These are phyloP conservation scores for Brachirus orientalis DNA, from an alignment of 2,113 vertebrate genomes.

Conservation along the genomic window DNA sequence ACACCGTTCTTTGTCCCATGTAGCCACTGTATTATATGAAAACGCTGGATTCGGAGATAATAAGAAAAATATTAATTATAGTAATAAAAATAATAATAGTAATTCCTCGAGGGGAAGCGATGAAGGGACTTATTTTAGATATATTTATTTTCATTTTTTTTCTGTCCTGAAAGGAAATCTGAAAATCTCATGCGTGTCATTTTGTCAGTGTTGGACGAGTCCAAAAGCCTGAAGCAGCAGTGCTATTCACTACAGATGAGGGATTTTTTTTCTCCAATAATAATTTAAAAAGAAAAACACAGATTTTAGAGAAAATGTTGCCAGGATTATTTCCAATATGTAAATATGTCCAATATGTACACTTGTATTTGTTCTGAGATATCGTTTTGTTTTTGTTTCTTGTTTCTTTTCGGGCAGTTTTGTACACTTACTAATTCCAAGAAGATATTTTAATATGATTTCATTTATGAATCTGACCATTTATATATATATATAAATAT, in stretches of 20 bases:
- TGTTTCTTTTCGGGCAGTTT: constrained; percentile 89
- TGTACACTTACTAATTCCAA: constrained; percentile 92
- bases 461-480: constrained; percentile 92
- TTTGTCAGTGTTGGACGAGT: no score
- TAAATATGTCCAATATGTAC: constrained; percentile 97
- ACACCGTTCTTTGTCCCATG: constrained; percentile 56
- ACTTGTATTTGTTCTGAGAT: constrained; percentile 89
- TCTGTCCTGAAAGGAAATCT: constrained; percentile 71
- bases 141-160: constrained; percentile 75
- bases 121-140: constrained; percentile 70
- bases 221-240: constrained; percentile 63
- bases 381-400: constrained; percentile 82
- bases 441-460: constrained; percentile 97
- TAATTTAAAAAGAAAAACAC: constrained; percentile 57
- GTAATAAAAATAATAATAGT: constrained; percentile 31
- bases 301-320: constrained; percentile 85
- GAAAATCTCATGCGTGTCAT: constrained; percentile 73
- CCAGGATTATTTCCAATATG: constrained; percentile 87
- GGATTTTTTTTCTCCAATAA: constrained; percentile 64
- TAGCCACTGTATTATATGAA: constrained; percentile 66
- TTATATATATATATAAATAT: constrained; percentile 92
- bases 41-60: constrained; percentile 58
- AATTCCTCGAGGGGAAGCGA: constrained; percentile 48
- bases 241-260: constrained; percentile 72
- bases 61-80: neutral